Evolutionary conservation across 2,888 invertebrate genomes (phyloP), one percentile per base, ranked within the genome.

Genomic region (Zele albiditarsus): DNA sequence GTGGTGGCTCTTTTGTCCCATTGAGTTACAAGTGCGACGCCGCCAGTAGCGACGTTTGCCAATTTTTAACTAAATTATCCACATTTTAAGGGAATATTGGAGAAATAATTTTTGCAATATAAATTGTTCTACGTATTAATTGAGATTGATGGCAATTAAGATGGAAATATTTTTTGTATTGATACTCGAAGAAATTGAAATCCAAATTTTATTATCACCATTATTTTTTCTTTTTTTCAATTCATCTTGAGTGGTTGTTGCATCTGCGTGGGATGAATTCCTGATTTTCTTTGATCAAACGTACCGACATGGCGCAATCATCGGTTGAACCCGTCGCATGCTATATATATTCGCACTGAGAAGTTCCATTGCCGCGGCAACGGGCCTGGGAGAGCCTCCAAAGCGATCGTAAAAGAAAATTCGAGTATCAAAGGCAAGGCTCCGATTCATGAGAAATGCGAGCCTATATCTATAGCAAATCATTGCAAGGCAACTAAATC

Each of bases 261-360:
- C 3, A 49, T 23, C 20, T 53, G 10, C 20, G 8, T 53, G 53
- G 6, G 53, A 20, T 53, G 20, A 20, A 53, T n/a, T 42, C 46
- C 20, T 42, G 69, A 58, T 77, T 28, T 20, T 27, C 27, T 74
- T 75, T 77, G 78, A 77, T 77, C 78, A 75, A 49, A 65, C 75
- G 77, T 70, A 60, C 69, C 77, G 62, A 73, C 65, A 68, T 33
- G 5, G 10, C 60, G 60, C 27, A 16, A 25, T 27, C 27, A 23
- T 12, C n/a, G 28, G n/a, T 38, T 42, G 58, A n/a, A 62, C 25
- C 27, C 71, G 62, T 42, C 27, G 80, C 73, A 76, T 67, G 74
- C 76, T 79, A 75, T 79, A 79, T 80, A 75, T 79, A 79, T 80
- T 80, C 79, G 77, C 79, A 69, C 58, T 70, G 25, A 75, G 76